These are phyloP conservation scores for Himalopsyche japonica DNA, from an alignment of 2,888 invertebrate species.

Conservation along the genomic window DNA sequence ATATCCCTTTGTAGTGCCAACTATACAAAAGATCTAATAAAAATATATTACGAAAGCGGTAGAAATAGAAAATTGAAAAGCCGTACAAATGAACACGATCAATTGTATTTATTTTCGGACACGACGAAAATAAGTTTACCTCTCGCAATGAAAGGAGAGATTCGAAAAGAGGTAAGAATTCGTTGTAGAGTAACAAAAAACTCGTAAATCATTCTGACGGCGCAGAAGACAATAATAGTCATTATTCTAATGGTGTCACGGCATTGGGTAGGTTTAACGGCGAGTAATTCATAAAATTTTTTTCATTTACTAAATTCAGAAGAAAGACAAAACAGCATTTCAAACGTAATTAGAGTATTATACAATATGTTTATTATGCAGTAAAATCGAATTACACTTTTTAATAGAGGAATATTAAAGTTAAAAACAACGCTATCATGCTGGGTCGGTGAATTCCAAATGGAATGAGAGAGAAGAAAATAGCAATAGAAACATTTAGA, in stretches of 20 bases:
- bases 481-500: too few relatives aligned
- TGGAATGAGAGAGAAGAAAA: too few relatives aligned
- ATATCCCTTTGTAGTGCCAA: not conserved
- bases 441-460: too few relatives aligned
- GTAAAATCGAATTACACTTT: too few relatives aligned
- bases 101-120: not conserved
- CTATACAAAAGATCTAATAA: not conserved
- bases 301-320: too few relatives aligned
- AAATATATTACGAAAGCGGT: not conserved
- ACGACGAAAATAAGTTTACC: not conserved
- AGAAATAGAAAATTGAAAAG: not conserved
- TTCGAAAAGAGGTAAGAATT: not conserved
- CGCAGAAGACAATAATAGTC: not conserved
- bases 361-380: too few relatives aligned
- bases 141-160: not conserved
- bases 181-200: not conserved
- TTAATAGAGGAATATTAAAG: too few relatives aligned
- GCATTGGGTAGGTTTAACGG: not conserved
- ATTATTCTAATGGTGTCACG: not conserved
- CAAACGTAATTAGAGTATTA: too few relatives aligned
- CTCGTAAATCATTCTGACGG: not conserved
- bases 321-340: too few relatives aligned
- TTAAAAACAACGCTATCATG: too few relatives aligned
- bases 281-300: not conserved
- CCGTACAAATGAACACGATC: not conserved